A percentile compares a stretch with the other conserved stretches of the same genome.
These are phyloP conservation scores for Neoaliturus tenellus DNA, from an alignment of 2,888 invertebrate species.

Conservation along the genomic window DNA sequence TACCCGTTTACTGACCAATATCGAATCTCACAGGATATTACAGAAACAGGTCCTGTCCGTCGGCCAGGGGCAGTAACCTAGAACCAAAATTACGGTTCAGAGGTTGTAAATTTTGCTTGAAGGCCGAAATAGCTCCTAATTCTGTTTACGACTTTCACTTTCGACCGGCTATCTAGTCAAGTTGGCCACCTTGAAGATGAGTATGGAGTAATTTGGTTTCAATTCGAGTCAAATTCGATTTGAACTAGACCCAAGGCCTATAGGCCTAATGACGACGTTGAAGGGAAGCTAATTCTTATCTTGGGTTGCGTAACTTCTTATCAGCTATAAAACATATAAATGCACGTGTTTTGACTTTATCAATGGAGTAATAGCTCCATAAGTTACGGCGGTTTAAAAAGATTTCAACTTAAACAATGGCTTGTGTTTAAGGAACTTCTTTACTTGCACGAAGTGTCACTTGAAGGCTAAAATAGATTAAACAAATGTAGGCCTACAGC, in stretches of 20 bases:
- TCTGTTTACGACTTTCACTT: conserved; percentile 7
- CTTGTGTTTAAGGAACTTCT: too few relatives aligned
- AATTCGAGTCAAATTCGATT: neutral
- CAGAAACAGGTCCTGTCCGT: neutral
- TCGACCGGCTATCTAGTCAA: neutral
- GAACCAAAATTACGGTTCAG: neutral
- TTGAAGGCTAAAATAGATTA: too few relatives aligned
- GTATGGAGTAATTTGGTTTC: neutral
- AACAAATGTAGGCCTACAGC: too few relatives aligned
- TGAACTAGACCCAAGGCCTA: neutral
- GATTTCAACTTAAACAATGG: too few relatives aligned
- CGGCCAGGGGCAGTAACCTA: neutral
- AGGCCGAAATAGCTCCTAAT: conserved; percentile 30
- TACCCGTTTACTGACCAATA: neutral
- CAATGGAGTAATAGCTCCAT: neutral
- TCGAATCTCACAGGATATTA: neutral
- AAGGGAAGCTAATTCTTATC: neutral
- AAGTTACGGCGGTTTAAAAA: too few relatives aligned
- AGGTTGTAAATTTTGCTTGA: neutral
- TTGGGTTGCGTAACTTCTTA: neutral
- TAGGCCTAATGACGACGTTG: neutral
- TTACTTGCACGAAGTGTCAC: too few relatives aligned
- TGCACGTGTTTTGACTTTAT: neutral
- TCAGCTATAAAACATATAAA: neutral
- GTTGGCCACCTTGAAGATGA: conserved; percentile 19